A percentile compares a stretch with the other conserved stretches of the same genome.
Evolutionary conservation across 35 echinoderm and acorn worm species (phyloP).

Genomic region (Heliocidaris erythrogramma): DNA sequence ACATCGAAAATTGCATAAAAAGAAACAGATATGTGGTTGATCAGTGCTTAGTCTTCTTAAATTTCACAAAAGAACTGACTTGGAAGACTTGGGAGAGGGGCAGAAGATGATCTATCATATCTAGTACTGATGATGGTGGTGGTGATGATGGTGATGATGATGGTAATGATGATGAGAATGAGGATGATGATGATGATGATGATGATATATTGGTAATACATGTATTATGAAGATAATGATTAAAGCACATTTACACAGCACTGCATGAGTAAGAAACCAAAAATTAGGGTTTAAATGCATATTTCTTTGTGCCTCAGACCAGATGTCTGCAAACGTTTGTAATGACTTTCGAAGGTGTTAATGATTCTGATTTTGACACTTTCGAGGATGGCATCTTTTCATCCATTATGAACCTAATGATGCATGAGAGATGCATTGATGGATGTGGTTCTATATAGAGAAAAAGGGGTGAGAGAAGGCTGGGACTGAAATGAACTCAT

Average conservation of each 20-base stretch:
- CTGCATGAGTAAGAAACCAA: too few relatives aligned
- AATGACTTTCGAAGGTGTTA: not conserved
- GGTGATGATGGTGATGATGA: too few relatives aligned
- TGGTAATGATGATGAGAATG: too few relatives aligned
- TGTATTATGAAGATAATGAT: too few relatives aligned
- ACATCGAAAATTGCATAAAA: not conserved
- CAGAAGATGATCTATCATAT: too few relatives aligned
- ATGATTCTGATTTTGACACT: conserved; percentile 18
- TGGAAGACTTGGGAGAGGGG: too few relatives aligned
- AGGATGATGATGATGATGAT: too few relatives aligned
- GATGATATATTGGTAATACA: too few relatives aligned
- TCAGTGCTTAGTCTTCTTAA: not conserved
- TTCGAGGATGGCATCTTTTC: not conserved
- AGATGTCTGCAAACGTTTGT: not conserved
- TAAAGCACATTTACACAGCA: too few relatives aligned
- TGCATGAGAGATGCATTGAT: not conserved
- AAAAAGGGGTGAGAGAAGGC: not conserved
- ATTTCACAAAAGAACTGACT: not conserved
- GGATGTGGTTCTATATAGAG: not conserved
- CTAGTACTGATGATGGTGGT: too few relatives aligned
- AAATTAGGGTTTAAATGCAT: not conserved
- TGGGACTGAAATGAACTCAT: not conserved
- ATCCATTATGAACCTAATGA: not conserved
- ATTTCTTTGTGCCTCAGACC: not conserved
- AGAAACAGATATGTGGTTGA: not conserved